Percentiles rank a stretch among this genome's conserved stretches.
These are phyloP conservation scores for Anastrepha obliqua DNA, from an alignment of 1,140 invertebrate species.

Conservation along the genomic window DNA sequence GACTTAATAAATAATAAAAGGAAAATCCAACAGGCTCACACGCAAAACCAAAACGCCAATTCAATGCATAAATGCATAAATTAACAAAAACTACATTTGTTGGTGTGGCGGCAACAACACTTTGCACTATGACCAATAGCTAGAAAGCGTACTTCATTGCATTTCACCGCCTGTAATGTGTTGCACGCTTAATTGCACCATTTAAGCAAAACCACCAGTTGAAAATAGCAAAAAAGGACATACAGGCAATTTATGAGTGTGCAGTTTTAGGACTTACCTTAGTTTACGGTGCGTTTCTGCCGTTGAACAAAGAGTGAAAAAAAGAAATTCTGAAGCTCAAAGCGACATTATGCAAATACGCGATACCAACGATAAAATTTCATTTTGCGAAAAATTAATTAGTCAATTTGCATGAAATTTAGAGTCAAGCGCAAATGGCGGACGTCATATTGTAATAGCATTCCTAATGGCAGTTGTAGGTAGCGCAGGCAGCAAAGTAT, in stretches of 20 bases:
- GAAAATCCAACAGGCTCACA: background rate
- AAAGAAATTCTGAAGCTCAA: background rate
- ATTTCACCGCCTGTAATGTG: background rate
- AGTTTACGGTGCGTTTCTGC: background rate
- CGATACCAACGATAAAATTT: conserved; percentile 48
- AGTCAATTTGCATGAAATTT: conserved; percentile 55
- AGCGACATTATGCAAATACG: conserved; percentile 50
- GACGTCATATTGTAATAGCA: background rate
- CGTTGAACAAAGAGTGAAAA: background rate
- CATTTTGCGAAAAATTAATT: conserved; percentile 54
- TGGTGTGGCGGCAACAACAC: background rate
- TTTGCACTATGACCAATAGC: background rate
- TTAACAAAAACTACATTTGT: background rate
- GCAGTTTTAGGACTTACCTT: background rate
- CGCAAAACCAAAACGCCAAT: background rate
- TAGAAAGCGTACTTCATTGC: background rate
- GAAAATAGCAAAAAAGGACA: background rate
- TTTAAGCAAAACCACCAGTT: conserved; percentile 28
- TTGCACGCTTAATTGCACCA: conserved; percentile 41
- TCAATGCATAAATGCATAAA: background rate
- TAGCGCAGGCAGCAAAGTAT: background rate
- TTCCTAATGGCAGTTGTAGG: background rate
- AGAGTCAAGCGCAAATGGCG: background rate
- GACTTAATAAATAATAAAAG: conserved; percentile 2
- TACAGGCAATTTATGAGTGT: conserved; percentile 6